A percentile compares a stretch with the other conserved stretches of the same genome.
These are phyloP conservation scores for Coilia nasus DNA, from an alignment of 2,797 vertebrate genomes.

Conservation along the genomic window DNA sequence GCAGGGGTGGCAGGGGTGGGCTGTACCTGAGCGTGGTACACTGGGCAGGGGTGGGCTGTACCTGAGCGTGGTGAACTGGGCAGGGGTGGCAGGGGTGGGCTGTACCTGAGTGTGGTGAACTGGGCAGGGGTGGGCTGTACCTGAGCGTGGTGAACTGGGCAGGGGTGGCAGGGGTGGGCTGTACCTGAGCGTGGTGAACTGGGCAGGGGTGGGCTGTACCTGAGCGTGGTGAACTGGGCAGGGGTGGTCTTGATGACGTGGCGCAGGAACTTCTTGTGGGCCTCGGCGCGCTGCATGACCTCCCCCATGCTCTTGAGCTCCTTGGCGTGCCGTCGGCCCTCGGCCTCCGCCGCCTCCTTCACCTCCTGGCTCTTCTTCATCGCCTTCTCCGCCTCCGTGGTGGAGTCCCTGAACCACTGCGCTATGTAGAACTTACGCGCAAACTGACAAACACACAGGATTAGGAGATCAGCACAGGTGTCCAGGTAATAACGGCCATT, in stretches of 20 bases:
- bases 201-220: no score
- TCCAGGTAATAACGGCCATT: neutral
- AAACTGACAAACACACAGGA: constrained; percentile 75
- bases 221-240: constrained; percentile 71
- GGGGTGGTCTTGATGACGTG: constrained; percentile 88
- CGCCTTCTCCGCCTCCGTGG: constrained; percentile 96
- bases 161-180: no score
- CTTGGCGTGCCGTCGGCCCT: constrained; percentile 90
- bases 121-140: no score
- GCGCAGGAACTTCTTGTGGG: constrained; percentile 92
- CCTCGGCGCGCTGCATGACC: constrained; percentile 94
- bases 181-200: no score
- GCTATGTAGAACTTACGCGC: constrained; percentile 96
- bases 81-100: no score
- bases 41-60: no score
- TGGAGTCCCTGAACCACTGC: constrained; percentile 95
- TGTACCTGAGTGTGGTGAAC: no score
- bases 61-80: no score
- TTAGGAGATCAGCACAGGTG: neutral
- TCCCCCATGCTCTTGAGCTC: constrained; percentile 92
- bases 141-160: no score
- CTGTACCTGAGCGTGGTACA: no score
- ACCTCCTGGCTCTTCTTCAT: constrained; percentile 85
- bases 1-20: no score
- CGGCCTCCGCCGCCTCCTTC: constrained; percentile 89